Conservation (phyloP, 1,140 invertebrate genomes). For the Drosophila orena region DNA sequence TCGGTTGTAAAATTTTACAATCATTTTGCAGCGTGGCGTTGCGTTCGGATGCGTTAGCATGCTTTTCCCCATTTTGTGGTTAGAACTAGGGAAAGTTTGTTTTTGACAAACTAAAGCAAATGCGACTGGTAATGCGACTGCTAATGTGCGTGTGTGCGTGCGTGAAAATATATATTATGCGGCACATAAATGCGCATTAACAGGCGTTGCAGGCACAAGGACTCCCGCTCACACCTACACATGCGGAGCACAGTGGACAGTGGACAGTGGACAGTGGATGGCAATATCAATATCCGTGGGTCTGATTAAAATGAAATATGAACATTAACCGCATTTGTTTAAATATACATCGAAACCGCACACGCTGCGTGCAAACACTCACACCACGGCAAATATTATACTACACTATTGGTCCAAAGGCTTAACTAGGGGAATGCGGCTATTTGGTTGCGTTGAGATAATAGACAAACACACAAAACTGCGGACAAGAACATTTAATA, state of each 20-base stretch:
- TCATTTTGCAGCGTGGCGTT: constrained; percentile 44
- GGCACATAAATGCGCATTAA: constrained; percentile 71
- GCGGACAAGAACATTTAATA: constrained; percentile 71
- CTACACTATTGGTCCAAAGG: constrained; percentile 10
- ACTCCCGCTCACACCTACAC: constrained; percentile 4
- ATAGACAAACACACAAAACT: constrained; percentile 70
- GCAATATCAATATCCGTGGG: constrained; percentile 62
- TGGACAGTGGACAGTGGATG: not conserved
- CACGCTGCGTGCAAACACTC: constrained; percentile 60
- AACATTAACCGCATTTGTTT: constrained; percentile 82
- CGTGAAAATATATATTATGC: constrained; percentile 59
- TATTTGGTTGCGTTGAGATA: constrained; percentile 40
- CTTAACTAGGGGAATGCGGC: constrained; percentile 28
- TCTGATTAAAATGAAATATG: constrained; percentile 80
- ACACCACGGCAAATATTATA: not conserved
- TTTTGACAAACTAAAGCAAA: constrained; percentile 72
- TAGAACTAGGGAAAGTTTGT: constrained; percentile 63
- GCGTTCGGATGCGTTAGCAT: constrained; percentile 3
- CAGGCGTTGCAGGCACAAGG: constrained; percentile 22
- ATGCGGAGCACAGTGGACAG: too few species aligned
- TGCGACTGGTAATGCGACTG: not conserved
- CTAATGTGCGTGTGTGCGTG: constrained; percentile 1
- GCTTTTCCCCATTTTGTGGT: constrained; percentile 43
- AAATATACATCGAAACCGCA: constrained; percentile 75
- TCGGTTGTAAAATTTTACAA: constrained; percentile 69